Base-by-base conservation (phyloP, 2,888 invertebrate species). In the Ametastegia equiseti region DNA sequence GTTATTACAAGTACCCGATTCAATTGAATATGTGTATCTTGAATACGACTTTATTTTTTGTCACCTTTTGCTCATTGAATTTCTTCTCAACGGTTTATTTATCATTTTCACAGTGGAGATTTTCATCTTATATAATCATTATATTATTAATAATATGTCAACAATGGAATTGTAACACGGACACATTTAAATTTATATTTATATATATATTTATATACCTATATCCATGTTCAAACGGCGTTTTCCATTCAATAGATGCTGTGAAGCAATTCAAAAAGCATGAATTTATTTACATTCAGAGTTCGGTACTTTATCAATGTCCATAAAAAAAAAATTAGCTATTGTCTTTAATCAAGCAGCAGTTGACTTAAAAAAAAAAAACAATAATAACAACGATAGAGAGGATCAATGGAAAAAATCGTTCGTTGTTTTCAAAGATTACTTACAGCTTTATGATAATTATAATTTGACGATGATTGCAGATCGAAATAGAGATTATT, bases 131-230 rank as follows among this genome's bases (percentile, higher is more conserved):
- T 73, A 50, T 30, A n/a, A n/a, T n/a, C n/a, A n/a, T 71, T 45
- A 63, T 63, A 63, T 39, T 71, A 23, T 30, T 50, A 54, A 73
- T 47, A 36, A 47, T 42, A 36, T 19, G n/a, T 73, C 73, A 73
- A 73, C 33, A 73, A 73, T 73, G 50, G 73, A 73, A 54, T 73
- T 73, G 73, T 73, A 54, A 33, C 33, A 73, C 19, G 73, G n/a
- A 33, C 73, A 73, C 50, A 42, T 36, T 50, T 73, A 33, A 54
- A 33, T 73, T 33, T 50, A 36, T 36, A 73, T 30, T 50, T 73
- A 54, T 67, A 67, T 39, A 54, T 54, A 54, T 23, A 54, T 50
- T n/a, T 50, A 50, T 19, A 45, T 71, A 27, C 45, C 36, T 42
- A 69, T 30, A 71, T 47, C 47, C 27, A 71, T 47, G 71, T 71